phyloP scores from a whole-genome alignment of 2,888 invertebrate species.

The Apotomis capreana region DNA sequence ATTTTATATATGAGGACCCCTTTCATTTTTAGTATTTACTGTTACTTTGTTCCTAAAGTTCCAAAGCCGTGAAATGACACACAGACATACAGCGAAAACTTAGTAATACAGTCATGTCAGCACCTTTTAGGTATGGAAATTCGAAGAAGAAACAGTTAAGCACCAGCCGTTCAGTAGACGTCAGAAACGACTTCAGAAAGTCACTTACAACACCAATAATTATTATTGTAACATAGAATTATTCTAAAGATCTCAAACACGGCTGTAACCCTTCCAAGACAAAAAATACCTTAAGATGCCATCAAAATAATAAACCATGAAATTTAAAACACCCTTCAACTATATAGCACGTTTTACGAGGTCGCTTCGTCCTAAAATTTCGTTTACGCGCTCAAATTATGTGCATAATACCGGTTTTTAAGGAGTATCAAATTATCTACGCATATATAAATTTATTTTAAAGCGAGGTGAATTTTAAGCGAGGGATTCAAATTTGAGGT shows the following conservation, averaged over 20 bases:
- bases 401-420: slow-evolving; percentile 35
- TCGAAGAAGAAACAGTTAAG: no score
- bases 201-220: no score
- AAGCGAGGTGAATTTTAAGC: slow-evolving; percentile 25
- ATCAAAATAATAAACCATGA: slow-evolving; percentile 9
- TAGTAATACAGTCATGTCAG: no score
- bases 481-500: slow-evolving; percentile 7
- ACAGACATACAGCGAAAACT: no score
- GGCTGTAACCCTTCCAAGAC: neutral
- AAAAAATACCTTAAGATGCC: slow-evolving; percentile 19
- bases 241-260: neutral
- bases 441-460: slow-evolving; percentile 38
- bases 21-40: no score
- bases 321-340: slow-evolving; percentile 22
- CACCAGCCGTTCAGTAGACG: no score
- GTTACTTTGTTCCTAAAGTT: no score
- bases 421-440: slow-evolving; percentile 33
- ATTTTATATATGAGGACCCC: no score
- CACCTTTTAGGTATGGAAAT: no score
- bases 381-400: slow-evolving; percentile 32
- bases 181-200: no score
- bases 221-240: no score
- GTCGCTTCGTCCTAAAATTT: slow-evolving; percentile 26
- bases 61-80: no score
- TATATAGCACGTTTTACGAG: slow-evolving; percentile 31